A percentile compares a stretch with the other conserved stretches of the same genome.
These are phyloP conservation scores for Mergus octosetaceus DNA, from an alignment of 2,797 vertebrate species.

Conservation along the genomic window DNA sequence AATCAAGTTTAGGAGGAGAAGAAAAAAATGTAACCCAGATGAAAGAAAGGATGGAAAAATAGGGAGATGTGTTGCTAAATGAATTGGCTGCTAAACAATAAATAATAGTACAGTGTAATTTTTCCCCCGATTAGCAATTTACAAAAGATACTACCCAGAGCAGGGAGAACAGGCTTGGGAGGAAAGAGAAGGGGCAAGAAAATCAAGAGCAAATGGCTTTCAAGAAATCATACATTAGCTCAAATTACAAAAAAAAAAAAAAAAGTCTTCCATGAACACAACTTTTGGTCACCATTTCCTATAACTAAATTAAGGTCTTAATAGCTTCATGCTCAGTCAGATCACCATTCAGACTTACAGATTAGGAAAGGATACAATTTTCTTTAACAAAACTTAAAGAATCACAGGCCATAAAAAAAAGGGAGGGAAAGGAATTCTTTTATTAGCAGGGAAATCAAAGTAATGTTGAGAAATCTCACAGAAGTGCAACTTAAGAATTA, in stretches of 20 bases:
- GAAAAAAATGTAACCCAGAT: not conserved
- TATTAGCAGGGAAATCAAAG: not conserved
- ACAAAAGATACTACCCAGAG: not conserved
- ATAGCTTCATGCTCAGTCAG: not conserved
- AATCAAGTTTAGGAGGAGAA: not conserved
- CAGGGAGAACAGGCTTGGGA: not conserved
- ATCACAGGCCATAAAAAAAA: not conserved
- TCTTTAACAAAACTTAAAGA: not conserved
- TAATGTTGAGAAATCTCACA: not conserved
- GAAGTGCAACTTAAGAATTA: not conserved
- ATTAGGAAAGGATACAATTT: not conserved
- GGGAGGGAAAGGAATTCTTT: not conserved
- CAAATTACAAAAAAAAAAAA: not conserved
- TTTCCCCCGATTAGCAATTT: not conserved
- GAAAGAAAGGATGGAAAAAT: not conserved
- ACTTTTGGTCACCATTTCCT: not conserved
- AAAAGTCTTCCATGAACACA: not conserved
- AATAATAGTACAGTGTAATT: not conserved
- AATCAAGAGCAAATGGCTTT: not conserved
- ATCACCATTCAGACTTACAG: not conserved
- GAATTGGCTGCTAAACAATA: not conserved
- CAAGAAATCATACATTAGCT: not conserved
- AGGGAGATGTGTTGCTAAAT: not conserved
- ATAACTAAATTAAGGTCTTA: not conserved
- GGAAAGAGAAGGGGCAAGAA: not conserved